Evolutionary conservation across 2,888 invertebrate genomes (phyloP).

Genomic region (Ethmia dodecea): DNA sequence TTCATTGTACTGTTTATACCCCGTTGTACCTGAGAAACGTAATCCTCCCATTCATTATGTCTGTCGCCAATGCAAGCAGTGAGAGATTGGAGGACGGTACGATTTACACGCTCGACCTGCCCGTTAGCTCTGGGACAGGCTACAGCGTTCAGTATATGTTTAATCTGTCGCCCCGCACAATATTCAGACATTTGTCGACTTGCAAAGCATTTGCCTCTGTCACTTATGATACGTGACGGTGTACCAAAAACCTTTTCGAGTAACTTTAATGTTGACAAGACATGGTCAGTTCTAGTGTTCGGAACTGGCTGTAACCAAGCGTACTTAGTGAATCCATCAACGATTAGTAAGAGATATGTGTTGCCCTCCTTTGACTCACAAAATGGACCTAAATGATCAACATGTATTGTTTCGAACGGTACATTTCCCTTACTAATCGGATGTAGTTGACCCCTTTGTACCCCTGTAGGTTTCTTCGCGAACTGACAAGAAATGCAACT

Average conservation of each 20-base stretch:
- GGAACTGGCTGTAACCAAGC: slow-evolving; percentile 13
- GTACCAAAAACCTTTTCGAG: background rate
- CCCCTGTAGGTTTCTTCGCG: slow-evolving; percentile 14
- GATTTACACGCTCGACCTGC: slow-evolving; percentile 9
- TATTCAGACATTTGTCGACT: no score
- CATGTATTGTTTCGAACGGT: slow-evolving; percentile 11
- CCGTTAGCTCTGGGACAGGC: slow-evolving; percentile 14
- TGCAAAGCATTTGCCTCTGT: background rate
- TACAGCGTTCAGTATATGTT: slow-evolving; percentile 18
- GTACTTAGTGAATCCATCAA: slow-evolving; percentile 14
- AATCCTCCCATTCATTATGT: no score
- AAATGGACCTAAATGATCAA: slow-evolving; percentile 17
- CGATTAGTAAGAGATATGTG: slow-evolving; percentile 9
- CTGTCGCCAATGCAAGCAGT: no score
- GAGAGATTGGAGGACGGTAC: slow-evolving; percentile 5
- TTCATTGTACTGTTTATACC: no score
- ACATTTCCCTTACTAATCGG: slow-evolving; percentile 13
- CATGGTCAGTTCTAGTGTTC: slow-evolving; percentile 6
- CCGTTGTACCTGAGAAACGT: no score
- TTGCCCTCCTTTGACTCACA: slow-evolving; percentile 12
- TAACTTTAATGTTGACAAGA: background rate
- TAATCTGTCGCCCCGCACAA: no score
- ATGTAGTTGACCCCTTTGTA: slow-evolving; percentile 9
- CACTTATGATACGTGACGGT: background rate
- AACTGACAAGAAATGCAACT: slow-evolving; percentile 16